phyloP scores from a whole-genome alignment of 2,888 invertebrate genomes.

The Sphaerophoria rueppellii region DNA sequence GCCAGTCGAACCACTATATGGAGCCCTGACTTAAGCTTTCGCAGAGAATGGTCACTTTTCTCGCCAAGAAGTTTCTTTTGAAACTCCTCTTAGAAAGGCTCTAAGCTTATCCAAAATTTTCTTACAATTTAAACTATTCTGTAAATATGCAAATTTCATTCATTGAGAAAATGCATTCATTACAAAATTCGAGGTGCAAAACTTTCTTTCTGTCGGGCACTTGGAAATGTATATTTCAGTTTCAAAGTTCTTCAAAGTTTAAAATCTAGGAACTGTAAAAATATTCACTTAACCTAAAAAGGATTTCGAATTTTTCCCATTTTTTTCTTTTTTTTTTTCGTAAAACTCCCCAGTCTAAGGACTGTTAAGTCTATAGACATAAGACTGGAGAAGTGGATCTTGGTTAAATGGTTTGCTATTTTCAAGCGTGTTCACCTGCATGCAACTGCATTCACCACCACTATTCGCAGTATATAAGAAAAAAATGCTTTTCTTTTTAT shows the following conservation, averaged over 20 bases:
- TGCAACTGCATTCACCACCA: constrained; percentile 44
- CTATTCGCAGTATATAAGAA: neutral
- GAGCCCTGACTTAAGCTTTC: too few species aligned
- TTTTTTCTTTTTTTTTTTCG: neutral
- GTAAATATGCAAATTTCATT: too few species aligned
- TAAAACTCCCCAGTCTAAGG: neutral
- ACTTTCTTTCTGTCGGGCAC: too few species aligned
- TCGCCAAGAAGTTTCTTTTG: too few species aligned
- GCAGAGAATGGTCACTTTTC: too few species aligned
- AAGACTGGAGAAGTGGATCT: constrained; percentile 25
- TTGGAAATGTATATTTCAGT: neutral
- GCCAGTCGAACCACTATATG: too few species aligned
- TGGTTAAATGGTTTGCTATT: constrained; percentile 60
- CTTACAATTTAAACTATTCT: too few species aligned
- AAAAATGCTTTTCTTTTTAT: neutral
- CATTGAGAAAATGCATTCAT: too few species aligned
- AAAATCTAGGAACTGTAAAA: neutral
- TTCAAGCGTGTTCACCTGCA: constrained; percentile 62
- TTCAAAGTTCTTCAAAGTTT: too few species aligned
- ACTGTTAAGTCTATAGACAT: constrained; percentile 3
- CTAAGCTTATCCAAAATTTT: too few species aligned
- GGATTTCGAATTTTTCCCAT: neutral
- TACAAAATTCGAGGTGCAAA: too few species aligned
- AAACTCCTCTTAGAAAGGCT: too few species aligned
- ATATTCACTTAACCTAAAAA: neutral